Percentiles rank a stretch among this genome's conserved stretches.
Conservation (phyloP, 2,888 invertebrate genomes). For the Thyatira batis region DNA sequence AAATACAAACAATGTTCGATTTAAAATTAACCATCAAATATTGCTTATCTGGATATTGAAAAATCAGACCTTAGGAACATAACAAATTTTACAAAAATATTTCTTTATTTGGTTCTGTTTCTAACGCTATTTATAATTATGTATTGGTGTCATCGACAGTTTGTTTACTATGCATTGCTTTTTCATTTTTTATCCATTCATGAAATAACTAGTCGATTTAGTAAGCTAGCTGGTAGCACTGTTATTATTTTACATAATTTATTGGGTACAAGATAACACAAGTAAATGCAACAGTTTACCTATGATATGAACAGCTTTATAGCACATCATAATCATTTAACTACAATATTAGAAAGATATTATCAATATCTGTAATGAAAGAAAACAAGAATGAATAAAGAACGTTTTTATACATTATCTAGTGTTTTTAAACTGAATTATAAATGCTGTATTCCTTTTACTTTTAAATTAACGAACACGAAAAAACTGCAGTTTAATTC, state of each 20-base stretch:
- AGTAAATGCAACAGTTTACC: neutral
- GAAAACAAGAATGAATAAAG: too few species aligned
- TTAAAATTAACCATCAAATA: too few species aligned
- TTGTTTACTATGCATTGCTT: neutral
- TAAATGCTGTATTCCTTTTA: neutral
- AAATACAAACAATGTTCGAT: too few species aligned
- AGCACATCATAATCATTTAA: too few species aligned
- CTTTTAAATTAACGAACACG: neutral
- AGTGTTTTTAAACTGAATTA: too few species aligned
- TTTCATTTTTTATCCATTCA: too few species aligned
- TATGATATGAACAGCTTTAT: neutral
- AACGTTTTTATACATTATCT: too few species aligned
- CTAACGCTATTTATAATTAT: conserved; percentile 32
- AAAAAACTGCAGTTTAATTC: neutral
- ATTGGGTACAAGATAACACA: conserved; percentile 5
- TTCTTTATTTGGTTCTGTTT: conserved; percentile 61
- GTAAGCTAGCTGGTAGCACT: neutral
- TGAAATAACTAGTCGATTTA: neutral
- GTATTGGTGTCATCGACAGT: neutral
- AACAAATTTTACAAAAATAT: conserved; percentile 64
- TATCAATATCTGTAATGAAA: too few species aligned
- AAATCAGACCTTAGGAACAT: conserved; percentile 62
- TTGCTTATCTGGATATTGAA: conserved; percentile 3
- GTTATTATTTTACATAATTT: neutral
- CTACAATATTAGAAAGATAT: too few species aligned